phyloP scores from a whole-genome alignment of 2,888 invertebrate species.

The Nebria salina region DNA sequence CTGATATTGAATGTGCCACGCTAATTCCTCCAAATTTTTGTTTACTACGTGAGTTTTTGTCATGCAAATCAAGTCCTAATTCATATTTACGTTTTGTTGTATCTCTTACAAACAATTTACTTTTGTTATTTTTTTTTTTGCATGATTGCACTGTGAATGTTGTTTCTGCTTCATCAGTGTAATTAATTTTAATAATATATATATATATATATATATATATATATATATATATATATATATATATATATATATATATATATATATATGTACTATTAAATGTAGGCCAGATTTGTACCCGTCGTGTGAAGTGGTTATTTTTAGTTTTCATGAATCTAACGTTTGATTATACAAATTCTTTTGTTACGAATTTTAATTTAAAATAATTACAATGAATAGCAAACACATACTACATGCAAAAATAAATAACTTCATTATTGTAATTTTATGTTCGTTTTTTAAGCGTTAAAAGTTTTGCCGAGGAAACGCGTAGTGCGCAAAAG shows the following conservation, averaged over 20 bases:
- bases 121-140: neutral
- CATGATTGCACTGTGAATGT: neutral
- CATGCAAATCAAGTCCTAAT: slow-evolving; percentile 37
- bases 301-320: neutral
- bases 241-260: too few species aligned
- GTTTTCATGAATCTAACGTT: neutral
- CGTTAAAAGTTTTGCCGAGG: slow-evolving; percentile 25
- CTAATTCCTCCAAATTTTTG: slow-evolving; percentile 41
- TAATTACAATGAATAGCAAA: neutral
- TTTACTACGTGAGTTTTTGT: slow-evolving; percentile 34
- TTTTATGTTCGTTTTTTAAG: slow-evolving; percentile 21
- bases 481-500: slow-evolving; percentile 6
- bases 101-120: slow-evolving; percentile 9
- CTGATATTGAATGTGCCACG: slow-evolving; percentile 33
- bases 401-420: slow-evolving; percentile 14
- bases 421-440: slow-evolving; percentile 32
- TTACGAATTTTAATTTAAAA: neutral
- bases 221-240: too few species aligned
- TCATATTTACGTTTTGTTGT: slow-evolving; percentile 20
- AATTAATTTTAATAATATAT: neutral
- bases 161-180: neutral
- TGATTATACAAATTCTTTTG: slow-evolving; percentile 1
- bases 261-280: slow-evolving; percentile 1
- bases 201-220: too few species aligned
- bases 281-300: neutral